Conservation (phyloP, 2,888 invertebrate genomes). For the Nomada hirtipes region DNA sequence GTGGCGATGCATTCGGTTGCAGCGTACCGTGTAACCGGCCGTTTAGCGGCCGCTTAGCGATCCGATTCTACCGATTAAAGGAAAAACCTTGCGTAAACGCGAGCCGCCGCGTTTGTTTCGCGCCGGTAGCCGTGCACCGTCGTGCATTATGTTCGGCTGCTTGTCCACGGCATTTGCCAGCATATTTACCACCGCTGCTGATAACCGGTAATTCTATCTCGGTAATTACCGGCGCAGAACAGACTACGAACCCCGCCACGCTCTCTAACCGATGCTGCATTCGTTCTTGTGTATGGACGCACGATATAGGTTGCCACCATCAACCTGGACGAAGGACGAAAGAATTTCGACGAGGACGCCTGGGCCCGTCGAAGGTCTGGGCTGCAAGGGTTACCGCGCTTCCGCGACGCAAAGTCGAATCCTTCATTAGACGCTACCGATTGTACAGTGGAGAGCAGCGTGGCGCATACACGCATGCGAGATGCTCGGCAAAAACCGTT, state of each 20-base stretch:
- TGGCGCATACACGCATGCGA: constrained; percentile 67
- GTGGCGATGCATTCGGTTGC: constrained; percentile 66
- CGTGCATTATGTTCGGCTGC: constrained; percentile 44
- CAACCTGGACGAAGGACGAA: not conserved
- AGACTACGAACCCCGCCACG: constrained; percentile 14
- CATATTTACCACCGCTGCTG: constrained; percentile 48
- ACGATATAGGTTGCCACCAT: not conserved
- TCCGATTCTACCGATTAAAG: constrained; percentile 78
- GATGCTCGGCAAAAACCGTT: constrained; percentile 71
- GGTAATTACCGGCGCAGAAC: constrained; percentile 44
- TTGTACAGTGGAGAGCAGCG: constrained; percentile 51
- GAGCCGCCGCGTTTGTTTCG: constrained; percentile 69
- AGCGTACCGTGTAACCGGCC: constrained; percentile 72
- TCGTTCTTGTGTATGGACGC: not conserved
- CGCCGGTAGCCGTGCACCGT: constrained; percentile 67
- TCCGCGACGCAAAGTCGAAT: constrained; percentile 62
- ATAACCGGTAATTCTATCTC: constrained; percentile 54
- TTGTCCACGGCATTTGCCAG: constrained; percentile 45
- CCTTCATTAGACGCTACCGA: constrained; percentile 76
- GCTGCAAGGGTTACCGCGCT: constrained; percentile 44
- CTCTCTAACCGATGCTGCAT: constrained; percentile 9
- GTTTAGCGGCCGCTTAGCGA: constrained; percentile 78
- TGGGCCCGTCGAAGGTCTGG: constrained; percentile 13
- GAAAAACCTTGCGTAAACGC: constrained; percentile 78
- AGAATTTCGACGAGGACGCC: not conserved